Evolutionary conservation across 2,888 invertebrate genomes (phyloP).

Genomic region (Epicampocera succincta): DNA sequence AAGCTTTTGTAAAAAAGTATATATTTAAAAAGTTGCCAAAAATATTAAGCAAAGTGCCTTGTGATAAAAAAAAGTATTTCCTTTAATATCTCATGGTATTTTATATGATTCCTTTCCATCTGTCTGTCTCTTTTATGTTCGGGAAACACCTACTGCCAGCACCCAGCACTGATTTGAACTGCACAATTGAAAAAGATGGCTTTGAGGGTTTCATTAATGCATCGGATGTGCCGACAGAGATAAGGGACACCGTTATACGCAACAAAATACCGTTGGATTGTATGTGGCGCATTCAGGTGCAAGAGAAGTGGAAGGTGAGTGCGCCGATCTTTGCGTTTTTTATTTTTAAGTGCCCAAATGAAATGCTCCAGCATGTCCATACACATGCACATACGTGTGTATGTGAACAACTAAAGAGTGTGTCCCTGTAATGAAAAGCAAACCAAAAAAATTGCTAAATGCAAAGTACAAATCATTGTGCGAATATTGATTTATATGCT

Average conservation of each 20-base stretch:
- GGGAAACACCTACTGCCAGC: conserved; percentile 68
- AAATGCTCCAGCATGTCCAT: conserved; percentile 3
- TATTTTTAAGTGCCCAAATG: conserved; percentile 15
- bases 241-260: conserved; percentile 82
- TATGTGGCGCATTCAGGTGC: conserved; percentile 87
- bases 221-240: conserved; percentile 83
- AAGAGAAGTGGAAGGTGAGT: conserved; percentile 85
- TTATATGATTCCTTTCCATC: conserved; percentile 18
- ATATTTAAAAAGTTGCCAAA: too few species aligned
- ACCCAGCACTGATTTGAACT: conserved; percentile 83
- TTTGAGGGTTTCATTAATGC: conserved; percentile 84
- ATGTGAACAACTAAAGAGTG: too few species aligned
- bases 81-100: conserved; percentile 4
- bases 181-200: conserved; percentile 83
- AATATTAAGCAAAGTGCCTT: too few species aligned
- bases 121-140: conserved; percentile 6
- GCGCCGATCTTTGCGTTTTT: not conserved
- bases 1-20: too few species aligned
- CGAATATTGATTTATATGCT: conserved; percentile 59
- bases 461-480: conserved; percentile 1
- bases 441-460: not conserved
- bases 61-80: not conserved
- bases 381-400: not conserved
- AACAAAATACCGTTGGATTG: conserved; percentile 87
- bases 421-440: not conserved